Evolutionary conservation across 37 sponge, comb jelly and placozoan species (phyloP).

Genomic region (Cladorhizidae sp.): DNA sequence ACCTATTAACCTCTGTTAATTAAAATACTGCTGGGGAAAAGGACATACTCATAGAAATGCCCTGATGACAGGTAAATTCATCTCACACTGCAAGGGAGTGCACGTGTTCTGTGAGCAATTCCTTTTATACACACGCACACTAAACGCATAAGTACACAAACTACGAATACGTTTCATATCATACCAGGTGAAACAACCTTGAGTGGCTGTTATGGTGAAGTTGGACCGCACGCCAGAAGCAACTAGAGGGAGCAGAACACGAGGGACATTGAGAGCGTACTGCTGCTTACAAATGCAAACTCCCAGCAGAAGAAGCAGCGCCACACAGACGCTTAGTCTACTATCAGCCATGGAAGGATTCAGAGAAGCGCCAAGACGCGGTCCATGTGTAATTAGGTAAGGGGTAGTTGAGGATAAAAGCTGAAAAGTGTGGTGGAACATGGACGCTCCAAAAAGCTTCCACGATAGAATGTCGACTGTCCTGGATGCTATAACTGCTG

Average conservation of each 20-base stretch:
- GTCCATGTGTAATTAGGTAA: not conserved
- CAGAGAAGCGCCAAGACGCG: not conserved
- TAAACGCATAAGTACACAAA: too few species aligned
- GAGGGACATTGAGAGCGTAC: slow-evolving; percentile 68
- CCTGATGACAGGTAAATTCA: too few species aligned
- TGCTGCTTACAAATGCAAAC: slow-evolving; percentile 27
- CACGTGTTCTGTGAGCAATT: too few species aligned
- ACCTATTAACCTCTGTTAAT: too few species aligned
- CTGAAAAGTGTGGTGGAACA: not conserved
- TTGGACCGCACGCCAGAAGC: slow-evolving; percentile 67
- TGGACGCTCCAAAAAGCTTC: not conserved
- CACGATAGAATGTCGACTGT: slow-evolving; percentile 1
- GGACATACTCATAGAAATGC: too few species aligned
- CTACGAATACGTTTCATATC: not conserved
- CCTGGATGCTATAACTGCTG: slow-evolving; percentile 1
- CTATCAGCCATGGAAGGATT: not conserved
- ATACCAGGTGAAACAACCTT: slow-evolving; percentile 77
- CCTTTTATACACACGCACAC: too few species aligned
- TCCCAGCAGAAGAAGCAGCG: not conserved
- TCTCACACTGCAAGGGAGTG: too few species aligned
- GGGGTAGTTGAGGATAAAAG: not conserved
- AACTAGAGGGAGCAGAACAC: slow-evolving; percentile 65
- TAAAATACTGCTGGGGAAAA: too few species aligned
- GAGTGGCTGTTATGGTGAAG: slow-evolving; percentile 60
- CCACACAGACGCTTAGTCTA: not conserved